phyloP scores from a whole-genome alignment of 2,797 vertebrate genomes.

The Protonibea diacanthus region DNA sequence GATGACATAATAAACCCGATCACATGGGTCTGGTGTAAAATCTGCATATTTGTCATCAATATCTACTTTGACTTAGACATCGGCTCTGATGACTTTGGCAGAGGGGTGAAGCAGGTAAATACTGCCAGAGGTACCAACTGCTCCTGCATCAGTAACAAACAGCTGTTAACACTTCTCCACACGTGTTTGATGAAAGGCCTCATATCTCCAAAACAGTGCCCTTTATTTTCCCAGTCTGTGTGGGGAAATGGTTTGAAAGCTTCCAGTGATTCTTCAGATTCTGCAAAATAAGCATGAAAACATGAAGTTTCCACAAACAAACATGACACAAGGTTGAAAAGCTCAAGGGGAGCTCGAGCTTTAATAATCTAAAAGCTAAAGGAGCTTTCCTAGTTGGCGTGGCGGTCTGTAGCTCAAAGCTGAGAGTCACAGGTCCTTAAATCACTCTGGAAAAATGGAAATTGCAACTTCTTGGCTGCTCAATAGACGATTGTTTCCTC shows the following conservation, averaged over 20 bases:
- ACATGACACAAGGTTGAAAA: neutral
- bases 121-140: neutral
- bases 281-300: neutral
- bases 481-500: too few relatives aligned
- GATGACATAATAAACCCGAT: slow-evolving; percentile 72
- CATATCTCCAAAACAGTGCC: neutral
- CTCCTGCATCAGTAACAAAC: neutral
- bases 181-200: neutral
- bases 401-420: too few relatives aligned
- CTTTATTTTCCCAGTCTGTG: neutral
- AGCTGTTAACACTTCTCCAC: neutral
- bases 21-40: slow-evolving; percentile 75
- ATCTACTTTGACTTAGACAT: slow-evolving; percentile 68
- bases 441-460: neutral
- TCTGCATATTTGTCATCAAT: slow-evolving; percentile 44
- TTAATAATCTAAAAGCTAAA: neutral
- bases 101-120: slow-evolving; percentile 77
- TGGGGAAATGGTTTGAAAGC: neutral
- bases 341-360: too few relatives aligned
- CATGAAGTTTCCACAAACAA: neutral
- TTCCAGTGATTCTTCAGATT: neutral
- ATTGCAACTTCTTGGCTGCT: neutral
- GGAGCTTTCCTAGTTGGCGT: neutral
- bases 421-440: neutral
- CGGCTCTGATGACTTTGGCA: slow-evolving; percentile 70